Conservation (phyloP, 2,113 vertebrate species). For the cat (Felis catus) region DNA sequence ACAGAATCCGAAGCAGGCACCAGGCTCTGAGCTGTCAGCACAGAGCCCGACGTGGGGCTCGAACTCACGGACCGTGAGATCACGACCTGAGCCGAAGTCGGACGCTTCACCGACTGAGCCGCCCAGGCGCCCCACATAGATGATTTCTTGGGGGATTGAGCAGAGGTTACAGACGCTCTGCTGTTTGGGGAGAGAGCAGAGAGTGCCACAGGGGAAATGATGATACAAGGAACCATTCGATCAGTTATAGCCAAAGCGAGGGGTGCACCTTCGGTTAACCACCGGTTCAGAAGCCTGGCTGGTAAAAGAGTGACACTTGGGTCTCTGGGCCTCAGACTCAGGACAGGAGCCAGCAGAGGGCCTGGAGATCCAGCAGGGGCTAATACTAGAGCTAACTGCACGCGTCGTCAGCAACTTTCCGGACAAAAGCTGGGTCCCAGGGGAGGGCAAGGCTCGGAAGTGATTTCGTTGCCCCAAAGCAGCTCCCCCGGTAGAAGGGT, state of each 20-base stretch:
- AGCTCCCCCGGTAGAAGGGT: background rate
- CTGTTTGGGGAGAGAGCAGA: background rate
- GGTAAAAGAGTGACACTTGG: background rate
- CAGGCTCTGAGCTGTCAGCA: no score
- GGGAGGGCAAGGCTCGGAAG: background rate
- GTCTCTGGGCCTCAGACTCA: background rate
- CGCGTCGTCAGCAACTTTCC: background rate
- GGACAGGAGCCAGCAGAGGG: background rate
- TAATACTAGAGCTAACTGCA: background rate
- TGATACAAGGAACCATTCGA: background rate
- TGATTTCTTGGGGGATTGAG: background rate
- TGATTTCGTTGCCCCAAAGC: background rate
- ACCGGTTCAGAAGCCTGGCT: background rate
- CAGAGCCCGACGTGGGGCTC: no score
- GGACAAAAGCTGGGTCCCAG: background rate
- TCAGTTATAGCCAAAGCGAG: background rate
- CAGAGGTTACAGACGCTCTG: background rate
- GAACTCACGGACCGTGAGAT: no score
- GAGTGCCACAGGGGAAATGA: background rate
- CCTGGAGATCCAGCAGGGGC: background rate
- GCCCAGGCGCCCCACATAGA: background rate
- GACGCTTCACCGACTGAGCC: no score
- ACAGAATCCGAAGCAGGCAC: no score
- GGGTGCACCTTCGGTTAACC: background rate
- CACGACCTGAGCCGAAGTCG: no score